Conservation (phyloP, 2,113 vertebrate genomes). For the Grammomys surdaster region DNA sequence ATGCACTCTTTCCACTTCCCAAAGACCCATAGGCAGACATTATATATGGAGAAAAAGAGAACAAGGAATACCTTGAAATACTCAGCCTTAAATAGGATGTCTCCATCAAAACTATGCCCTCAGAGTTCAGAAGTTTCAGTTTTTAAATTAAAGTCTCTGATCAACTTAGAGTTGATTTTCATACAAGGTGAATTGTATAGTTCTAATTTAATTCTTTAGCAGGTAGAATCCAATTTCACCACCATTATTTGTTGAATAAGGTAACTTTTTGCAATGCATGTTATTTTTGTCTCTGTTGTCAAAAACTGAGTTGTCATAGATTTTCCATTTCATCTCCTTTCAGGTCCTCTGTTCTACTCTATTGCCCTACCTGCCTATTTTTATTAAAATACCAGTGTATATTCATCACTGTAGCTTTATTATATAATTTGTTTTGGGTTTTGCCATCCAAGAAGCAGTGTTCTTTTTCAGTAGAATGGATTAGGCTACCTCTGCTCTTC, state of each 20-base stretch:
- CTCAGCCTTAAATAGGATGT: neutral
- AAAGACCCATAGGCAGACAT: neutral
- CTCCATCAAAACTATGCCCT: neutral
- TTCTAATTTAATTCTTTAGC: neutral
- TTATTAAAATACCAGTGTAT: neutral
- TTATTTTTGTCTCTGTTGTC: neutral
- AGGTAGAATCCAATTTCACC: neutral
- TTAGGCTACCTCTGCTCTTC: neutral
- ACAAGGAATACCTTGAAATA: neutral
- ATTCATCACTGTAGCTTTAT: neutral
- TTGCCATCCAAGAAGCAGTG: neutral
- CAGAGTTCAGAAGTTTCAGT: neutral
- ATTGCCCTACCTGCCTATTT: neutral
- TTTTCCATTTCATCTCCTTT: neutral
- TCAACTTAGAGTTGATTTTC: neutral
- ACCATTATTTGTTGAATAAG: neutral
- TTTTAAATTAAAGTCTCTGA: neutral
- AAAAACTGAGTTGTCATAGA: neutral
- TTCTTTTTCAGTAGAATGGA: neutral
- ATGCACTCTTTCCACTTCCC: neutral
- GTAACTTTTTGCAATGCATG: neutral
- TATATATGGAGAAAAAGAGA: neutral
- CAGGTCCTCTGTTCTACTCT: neutral
- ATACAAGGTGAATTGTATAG: neutral
- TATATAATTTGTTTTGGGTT: neutral